phyloP scores from a whole-genome alignment of 2,113 vertebrate species.

The Eptesicus fuscus region DNA sequence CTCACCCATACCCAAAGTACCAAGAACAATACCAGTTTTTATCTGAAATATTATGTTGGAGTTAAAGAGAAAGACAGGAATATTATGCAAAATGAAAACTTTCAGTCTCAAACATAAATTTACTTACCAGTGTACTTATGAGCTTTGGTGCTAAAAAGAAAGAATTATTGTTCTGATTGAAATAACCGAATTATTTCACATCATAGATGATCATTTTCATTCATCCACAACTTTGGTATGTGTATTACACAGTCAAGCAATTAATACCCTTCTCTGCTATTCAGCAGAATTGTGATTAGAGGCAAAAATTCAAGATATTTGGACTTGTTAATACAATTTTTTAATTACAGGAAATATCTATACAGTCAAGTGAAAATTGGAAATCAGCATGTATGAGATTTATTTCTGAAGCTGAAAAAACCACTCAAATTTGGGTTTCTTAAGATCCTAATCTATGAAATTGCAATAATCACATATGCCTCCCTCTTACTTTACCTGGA shows the following conservation, averaged over 20 bases:
- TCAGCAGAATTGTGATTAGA: constrained; percentile 2
- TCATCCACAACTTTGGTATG: not conserved
- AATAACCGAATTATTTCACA: not conserved
- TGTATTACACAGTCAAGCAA: not conserved
- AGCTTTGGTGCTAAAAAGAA: not conserved
- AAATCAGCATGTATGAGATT: not conserved
- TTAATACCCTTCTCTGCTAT: not conserved
- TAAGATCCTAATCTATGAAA: constrained; percentile 26
- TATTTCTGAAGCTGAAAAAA: constrained; percentile 29
- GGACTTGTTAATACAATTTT: not conserved
- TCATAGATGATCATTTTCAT: constrained; percentile 13
- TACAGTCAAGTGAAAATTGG: not conserved
- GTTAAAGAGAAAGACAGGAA: not conserved
- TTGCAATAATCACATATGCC: not conserved
- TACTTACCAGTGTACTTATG: constrained; percentile 2
- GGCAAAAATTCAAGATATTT: not conserved
- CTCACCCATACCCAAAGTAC: not conserved
- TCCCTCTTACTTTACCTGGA: not conserved
- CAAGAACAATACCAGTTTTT: not conserved
- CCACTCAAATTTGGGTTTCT: not conserved
- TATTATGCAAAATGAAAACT: not conserved
- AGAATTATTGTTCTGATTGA: not conserved
- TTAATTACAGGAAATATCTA: constrained; percentile 8
- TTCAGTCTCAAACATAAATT: not conserved
- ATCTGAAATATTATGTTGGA: not conserved